Evolutionary conservation across 2,113 vertebrate genomes (phyloP), one percentile per base, ranked within the genome.

Genomic region (Cololabis saira): DNA sequence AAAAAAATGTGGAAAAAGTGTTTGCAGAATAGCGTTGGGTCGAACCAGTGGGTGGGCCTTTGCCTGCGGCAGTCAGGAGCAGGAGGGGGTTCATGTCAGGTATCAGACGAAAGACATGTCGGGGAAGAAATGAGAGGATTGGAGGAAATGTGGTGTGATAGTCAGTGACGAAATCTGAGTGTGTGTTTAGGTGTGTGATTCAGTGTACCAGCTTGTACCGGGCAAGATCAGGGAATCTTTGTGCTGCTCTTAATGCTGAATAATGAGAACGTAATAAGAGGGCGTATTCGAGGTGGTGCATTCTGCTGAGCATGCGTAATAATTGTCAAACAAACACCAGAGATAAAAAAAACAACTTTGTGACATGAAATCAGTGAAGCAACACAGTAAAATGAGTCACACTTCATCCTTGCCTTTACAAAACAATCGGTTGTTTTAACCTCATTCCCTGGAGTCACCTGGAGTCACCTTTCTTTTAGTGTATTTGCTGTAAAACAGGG

Each of bases 31-130:
- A 71, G 50, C 44, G 47, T n/a, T 47, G 59, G 18, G 37, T 18
- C 60, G 63, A 67, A 54, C 55, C 40, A 70, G 75, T 77, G 67
- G 69, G 73, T 59, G 66, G 68, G 59, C 18, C 62, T 73, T 45
- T 63, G 40, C 57, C 51, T 37, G 24, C 24, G 33, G 33, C 33
- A 37, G 10, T 7, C 33, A 7, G 33, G 33, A 37, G 33, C 33
- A 83, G 64, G 75, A 74, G 74, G 62, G 78, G 74, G 67, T 73
- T 84, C 65, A 54, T 76, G 83, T 86, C 82, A 85, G 74, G 54
- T 61, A 42, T 74, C 8, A 22, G 78, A 85, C 71, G 63, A 81
- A 74, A 72, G 76, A 75, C 71, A 27, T 70, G 82, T 71, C 64
- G 71, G 24, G 24, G 24, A 27, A 27, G 24, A 27, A 82, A 50